phyloP scores from a whole-genome alignment of 2,888 invertebrate genomes.

The Taphrorychus bicolor region DNA sequence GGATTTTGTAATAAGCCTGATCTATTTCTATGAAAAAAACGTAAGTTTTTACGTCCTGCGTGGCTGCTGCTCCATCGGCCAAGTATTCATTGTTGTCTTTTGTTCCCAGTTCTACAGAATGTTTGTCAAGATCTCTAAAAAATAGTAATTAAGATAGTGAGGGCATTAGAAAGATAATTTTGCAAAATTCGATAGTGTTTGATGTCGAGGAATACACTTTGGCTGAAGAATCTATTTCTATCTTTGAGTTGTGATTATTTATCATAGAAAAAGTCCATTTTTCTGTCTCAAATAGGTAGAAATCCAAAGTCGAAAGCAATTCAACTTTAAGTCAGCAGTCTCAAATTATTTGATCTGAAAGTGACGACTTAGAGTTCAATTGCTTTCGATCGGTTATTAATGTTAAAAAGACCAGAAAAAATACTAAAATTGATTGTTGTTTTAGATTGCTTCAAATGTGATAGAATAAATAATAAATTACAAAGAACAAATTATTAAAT shows the following conservation, averaged over 20 bases:
- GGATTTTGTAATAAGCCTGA: slow-evolving; percentile 38
- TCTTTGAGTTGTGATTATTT: too few species aligned
- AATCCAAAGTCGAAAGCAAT: too few species aligned
- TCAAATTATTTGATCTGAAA: too few species aligned
- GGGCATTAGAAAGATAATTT: not conserved
- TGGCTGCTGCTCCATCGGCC: slow-evolving; percentile 43
- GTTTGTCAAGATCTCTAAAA: slow-evolving; percentile 19
- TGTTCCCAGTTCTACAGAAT: slow-evolving; percentile 41
- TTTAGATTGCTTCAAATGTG: not conserved
- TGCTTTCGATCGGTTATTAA: not conserved
- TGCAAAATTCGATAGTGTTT: not conserved
- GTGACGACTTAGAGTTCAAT: too few species aligned
- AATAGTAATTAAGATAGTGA: not conserved
- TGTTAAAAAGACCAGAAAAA: not conserved
- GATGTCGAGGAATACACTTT: not conserved
- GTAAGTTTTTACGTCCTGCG: slow-evolving; percentile 46
- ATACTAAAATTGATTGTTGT: too few species aligned
- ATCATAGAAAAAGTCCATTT: too few species aligned
- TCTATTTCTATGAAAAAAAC: slow-evolving; percentile 43
- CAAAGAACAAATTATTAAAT: not conserved
- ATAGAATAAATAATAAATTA: not conserved
- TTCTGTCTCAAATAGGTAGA: too few species aligned
- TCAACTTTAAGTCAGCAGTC: too few species aligned
- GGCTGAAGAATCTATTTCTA: too few species aligned
- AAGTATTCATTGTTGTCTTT: slow-evolving; percentile 46